Evolutionary conservation across 2,113 vertebrate genomes (phyloP).

Genomic region (Ornithorhynchus anatinus): DNA sequence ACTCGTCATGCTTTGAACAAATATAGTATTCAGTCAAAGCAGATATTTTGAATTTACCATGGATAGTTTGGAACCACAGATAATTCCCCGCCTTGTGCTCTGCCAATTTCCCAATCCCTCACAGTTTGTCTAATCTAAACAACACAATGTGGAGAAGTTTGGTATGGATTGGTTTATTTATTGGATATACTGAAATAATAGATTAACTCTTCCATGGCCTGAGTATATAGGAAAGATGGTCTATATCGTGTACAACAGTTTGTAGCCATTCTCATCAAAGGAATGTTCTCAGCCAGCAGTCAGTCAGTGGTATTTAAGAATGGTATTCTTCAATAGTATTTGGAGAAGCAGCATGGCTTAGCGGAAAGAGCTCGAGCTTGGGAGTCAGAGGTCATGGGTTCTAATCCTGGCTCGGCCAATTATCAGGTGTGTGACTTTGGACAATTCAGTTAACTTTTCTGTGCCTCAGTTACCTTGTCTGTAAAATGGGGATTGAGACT

Average conservation of each 20-base stretch:
- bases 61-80: constrained; percentile 8
- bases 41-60: not conserved
- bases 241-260: not conserved
- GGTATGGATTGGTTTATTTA: not conserved
- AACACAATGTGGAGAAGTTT: constrained; percentile 14
- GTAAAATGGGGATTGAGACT: no score
- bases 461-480: no score
- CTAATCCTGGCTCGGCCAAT: no score
- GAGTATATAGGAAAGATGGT: not conserved
- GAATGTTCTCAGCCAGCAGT: not conserved
- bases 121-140: constrained; percentile 14
- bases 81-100: not conserved
- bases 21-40: not conserved
- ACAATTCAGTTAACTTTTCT: no score
- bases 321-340: not conserved
- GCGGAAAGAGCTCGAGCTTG: no score
- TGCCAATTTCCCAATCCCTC: constrained; percentile 14
- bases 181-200: not conserved
- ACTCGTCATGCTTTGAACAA: not conserved
- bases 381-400: no score
- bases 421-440: no score
- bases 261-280: not conserved
- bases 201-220: not conserved
- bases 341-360: no score
- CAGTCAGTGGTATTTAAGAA: not conserved